phyloP scores from a whole-genome alignment of 2,797 vertebrate genomes.

The Merluccius polli region DNA sequence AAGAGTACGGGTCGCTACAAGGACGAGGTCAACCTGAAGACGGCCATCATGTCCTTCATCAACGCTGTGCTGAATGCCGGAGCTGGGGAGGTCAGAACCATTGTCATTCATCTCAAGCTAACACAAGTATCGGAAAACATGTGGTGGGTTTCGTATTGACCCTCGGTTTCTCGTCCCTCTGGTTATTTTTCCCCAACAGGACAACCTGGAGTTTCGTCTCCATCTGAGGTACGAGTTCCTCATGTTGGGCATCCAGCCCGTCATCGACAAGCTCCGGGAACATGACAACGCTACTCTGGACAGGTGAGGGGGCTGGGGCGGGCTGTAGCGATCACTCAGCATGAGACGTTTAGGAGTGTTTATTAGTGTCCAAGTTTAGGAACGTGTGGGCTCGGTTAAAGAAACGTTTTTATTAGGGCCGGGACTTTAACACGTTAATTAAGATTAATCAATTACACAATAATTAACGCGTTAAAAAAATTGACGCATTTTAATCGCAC shows the following conservation, averaged over 20 bases:
- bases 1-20: slow-evolving; percentile 87
- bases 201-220: slow-evolving; percentile 94
- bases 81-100: slow-evolving; percentile 84
- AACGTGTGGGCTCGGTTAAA: neutral
- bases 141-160: neutral
- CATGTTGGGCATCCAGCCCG: slow-evolving; percentile 95
- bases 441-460: too few relatives aligned
- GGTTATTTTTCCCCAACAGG: slow-evolving; percentile 63
- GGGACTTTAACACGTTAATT: too few relatives aligned
- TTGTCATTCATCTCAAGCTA: neutral
- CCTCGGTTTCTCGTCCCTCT: neutral
- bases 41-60: slow-evolving; percentile 98
- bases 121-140: neutral
- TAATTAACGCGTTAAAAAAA: too few relatives aligned
- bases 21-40: slow-evolving; percentile 96
- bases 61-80: slow-evolving; percentile 95
- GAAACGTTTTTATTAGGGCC: neutral
- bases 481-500: too few relatives aligned
- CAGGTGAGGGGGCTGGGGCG: slow-evolving; percentile 71
- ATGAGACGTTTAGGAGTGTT: neutral
- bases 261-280: slow-evolving; percentile 92
- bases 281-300: slow-evolving; percentile 95
- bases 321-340: neutral
- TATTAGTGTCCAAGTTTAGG: neutral
- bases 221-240: slow-evolving; percentile 96